A percentile compares a stretch with the other conserved stretches of the same genome.
Conservation (phyloP, 2,797 vertebrate genomes). For the Aselliscus stoliczkanus region DNA sequence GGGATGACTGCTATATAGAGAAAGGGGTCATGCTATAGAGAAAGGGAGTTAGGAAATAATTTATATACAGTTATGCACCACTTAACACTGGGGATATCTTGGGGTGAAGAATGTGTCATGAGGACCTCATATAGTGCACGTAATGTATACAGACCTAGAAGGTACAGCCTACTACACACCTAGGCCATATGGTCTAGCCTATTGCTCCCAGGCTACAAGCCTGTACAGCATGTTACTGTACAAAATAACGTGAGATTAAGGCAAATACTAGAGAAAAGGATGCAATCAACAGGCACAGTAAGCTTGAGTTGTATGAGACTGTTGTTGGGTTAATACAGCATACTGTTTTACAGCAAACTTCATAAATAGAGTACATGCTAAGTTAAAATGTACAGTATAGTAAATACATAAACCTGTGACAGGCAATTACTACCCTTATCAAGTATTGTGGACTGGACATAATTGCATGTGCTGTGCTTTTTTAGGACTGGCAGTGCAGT, state of each 20-base stretch:
- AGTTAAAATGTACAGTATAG: neutral
- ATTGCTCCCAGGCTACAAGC: too few relatives aligned
- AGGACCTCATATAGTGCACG: neutral
- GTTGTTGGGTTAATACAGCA: neutral
- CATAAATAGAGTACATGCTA: too few relatives aligned
- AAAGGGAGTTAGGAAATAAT: neutral
- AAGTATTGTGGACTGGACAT: too few relatives aligned
- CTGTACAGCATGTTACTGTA: too few relatives aligned
- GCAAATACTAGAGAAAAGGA: neutral
- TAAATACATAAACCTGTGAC: neutral
- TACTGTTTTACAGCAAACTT: neutral
- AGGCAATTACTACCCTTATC: neutral
- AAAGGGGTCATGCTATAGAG: neutral
- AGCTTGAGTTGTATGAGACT: too few relatives aligned
- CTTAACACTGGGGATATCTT: neutral
- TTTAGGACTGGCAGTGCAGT: neutral
- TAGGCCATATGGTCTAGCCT: too few relatives aligned
- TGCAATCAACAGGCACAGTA: rapidly evolving
- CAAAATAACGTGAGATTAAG: too few relatives aligned
- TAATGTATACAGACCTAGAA: neutral
- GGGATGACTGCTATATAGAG: neutral
- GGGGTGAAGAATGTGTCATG: neutral
- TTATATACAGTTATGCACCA: neutral
- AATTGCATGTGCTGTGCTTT: neutral
- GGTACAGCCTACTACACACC: neutral